Percentiles rank a stretch among this genome's conserved stretches.
phyloP scores from a whole-genome alignment of 2,888 invertebrate genomes.

The Disparrhopalites patrizii region DNA sequence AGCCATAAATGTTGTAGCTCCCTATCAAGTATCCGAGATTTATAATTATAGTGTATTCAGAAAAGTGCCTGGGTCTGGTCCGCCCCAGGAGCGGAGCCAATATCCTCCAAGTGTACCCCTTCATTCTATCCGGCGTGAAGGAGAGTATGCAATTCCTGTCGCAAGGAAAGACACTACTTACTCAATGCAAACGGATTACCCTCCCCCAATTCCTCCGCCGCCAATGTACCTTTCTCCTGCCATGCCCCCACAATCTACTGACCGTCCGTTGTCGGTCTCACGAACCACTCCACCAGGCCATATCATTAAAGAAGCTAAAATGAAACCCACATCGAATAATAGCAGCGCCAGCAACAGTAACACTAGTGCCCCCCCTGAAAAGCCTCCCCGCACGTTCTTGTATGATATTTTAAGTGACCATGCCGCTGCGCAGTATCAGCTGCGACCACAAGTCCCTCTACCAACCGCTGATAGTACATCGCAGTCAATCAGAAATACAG shows the following conservation, averaged over 20 bases:
- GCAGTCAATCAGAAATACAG: conserved; percentile 2
- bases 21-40: conserved; percentile 43
- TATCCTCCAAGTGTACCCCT: not conserved
- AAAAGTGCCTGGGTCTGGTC: not conserved
- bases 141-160: conserved; percentile 15
- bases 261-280: conserved; percentile 21
- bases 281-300: not conserved
- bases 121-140: not conserved
- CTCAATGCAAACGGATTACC: conserved; percentile 10
- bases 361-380: conserved; percentile 71
- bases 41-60: not conserved
- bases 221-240: conserved; percentile 5
- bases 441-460: conserved; percentile 19
- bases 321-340: conserved; percentile 10
- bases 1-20: conserved; percentile 44
- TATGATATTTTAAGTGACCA: conserved; percentile 42
- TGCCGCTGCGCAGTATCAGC: conserved; percentile 13
- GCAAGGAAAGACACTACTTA: conserved; percentile 1
- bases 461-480: conserved; percentile 6
- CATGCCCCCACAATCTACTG: conserved; percentile 8
- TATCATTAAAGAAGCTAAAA: conserved; percentile 8
- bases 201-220: conserved; percentile 20
- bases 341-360: not conserved
- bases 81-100: not conserved
- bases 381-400: conserved; percentile 65